phyloP scores from a whole-genome alignment of 2,113 vertebrate genomes.

The Pseudorasbora parva region DNA sequence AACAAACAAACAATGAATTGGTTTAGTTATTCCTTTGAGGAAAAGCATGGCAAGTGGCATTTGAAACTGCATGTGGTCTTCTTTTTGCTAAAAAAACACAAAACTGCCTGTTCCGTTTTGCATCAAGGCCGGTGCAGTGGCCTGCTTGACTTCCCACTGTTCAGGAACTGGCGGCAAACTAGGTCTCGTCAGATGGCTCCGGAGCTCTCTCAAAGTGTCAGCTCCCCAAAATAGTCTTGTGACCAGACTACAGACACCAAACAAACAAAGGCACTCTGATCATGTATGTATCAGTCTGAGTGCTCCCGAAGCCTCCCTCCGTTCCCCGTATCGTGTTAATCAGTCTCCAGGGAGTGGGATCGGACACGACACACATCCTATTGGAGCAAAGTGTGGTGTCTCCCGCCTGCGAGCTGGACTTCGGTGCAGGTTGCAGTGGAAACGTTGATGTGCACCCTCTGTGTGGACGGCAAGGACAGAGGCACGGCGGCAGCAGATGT shows the following conservation, averaged over 20 bases:
- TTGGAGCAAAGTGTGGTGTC: slow-evolving; percentile 63
- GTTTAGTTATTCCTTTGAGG: slow-evolving; percentile 26
- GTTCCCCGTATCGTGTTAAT: slow-evolving; percentile 68
- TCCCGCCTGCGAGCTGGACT: slow-evolving; percentile 66
- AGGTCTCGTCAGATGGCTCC: slow-evolving; percentile 63
- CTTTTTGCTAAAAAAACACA: slow-evolving; percentile 53
- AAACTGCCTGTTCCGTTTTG: slow-evolving; percentile 67
- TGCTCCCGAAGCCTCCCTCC: slow-evolving; percentile 65
- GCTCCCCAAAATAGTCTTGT: slow-evolving; percentile 68
- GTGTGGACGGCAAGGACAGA: slow-evolving; percentile 70
- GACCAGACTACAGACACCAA: slow-evolving; percentile 74
- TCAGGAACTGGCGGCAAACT: slow-evolving; percentile 47
- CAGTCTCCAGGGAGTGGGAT: slow-evolving; percentile 66
- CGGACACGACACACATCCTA: slow-evolving; percentile 71
- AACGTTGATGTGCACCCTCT: slow-evolving; percentile 73
- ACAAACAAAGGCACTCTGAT: slow-evolving; percentile 76
- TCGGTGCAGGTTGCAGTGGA: slow-evolving; percentile 51
- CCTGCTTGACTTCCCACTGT: slow-evolving; percentile 59
- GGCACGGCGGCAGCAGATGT: slow-evolving; percentile 78
- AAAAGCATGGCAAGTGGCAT: slow-evolving; percentile 9
- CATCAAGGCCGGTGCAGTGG: slow-evolving; percentile 60
- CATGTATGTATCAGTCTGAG: slow-evolving; percentile 69
- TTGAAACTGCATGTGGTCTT: slow-evolving; percentile 25
- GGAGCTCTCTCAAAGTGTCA: slow-evolving; percentile 67
- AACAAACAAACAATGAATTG: neutral